Conservation (phyloP, 1,140 invertebrate genomes). For the Dinoponera quadriceps region DNA sequence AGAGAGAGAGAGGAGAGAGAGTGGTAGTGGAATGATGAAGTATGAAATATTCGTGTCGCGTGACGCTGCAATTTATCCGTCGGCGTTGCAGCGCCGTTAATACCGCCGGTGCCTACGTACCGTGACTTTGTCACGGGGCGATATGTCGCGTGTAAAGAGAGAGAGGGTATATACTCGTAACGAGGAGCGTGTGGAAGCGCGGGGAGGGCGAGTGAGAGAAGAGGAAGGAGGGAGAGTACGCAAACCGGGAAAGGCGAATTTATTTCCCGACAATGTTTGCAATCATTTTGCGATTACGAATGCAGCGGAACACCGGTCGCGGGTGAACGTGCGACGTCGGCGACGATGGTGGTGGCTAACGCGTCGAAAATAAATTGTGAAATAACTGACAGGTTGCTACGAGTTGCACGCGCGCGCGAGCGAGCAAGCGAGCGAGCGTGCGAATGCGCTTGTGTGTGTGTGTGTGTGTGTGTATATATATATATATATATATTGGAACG, state of each 20-base stretch:
- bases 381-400: slow-evolving; percentile 39
- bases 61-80: slow-evolving; percentile 69
- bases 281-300: slow-evolving; percentile 61
- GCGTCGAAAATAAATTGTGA: slow-evolving; percentile 44
- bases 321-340: background rate
- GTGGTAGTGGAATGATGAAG: slow-evolving; percentile 41
- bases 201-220: background rate
- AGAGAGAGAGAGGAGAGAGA: slow-evolving; percentile 1
- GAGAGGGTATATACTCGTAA: background rate
- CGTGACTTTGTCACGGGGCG: slow-evolving; percentile 59
- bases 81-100: slow-evolving; percentile 59
- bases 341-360: slow-evolving; percentile 18
- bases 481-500: slow-evolving; percentile 25
- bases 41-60: slow-evolving; percentile 69
- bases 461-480: no score
- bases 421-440: no score
- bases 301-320: slow-evolving; percentile 9
- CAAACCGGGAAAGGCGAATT: slow-evolving; percentile 31
- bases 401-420: slow-evolving; percentile 2
- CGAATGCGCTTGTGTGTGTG: no score
- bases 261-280: slow-evolving; percentile 36
- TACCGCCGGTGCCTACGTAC: slow-evolving; percentile 56
- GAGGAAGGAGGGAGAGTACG: background rate
- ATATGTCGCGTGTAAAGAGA: slow-evolving; percentile 32
- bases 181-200: slow-evolving; percentile 31